Percentiles rank a stretch among this genome's conserved stretches.
Evolutionary conservation across 2,113 vertebrate genomes (phyloP).

Genomic region (Hiodon tergisus): DNA sequence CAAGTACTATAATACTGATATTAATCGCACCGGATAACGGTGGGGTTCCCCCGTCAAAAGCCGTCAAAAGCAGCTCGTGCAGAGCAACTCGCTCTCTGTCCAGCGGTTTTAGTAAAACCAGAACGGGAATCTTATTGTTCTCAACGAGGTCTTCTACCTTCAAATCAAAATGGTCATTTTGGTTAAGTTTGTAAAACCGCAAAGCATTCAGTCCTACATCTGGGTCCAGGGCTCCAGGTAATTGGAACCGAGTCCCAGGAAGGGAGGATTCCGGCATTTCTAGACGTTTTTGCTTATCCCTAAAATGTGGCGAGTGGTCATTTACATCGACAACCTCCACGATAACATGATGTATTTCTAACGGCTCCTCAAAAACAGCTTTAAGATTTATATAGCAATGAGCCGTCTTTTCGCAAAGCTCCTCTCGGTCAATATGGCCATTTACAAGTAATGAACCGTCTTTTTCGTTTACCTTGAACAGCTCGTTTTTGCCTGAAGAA

Average conservation of each 20-base stretch:
- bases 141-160: constrained; percentile 15
- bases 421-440: constrained; percentile 1
- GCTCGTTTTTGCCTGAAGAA: constrained; percentile 18
- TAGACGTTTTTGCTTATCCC: not conserved
- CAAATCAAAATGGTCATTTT: constrained; percentile 2
- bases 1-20: constrained; percentile 49
- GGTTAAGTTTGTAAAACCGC: not conserved
- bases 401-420: not conserved
- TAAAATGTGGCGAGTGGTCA: constrained; percentile 12
- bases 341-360: constrained; percentile 11
- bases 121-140: constrained; percentile 30
- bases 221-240: constrained; percentile 8
- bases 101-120: constrained; percentile 42
- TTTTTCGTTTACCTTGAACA: constrained; percentile 2
- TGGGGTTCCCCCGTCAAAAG: constrained; percentile 52
- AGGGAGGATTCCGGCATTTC: constrained; percentile 13
- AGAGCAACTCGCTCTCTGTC: constrained; percentile 45
- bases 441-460: constrained; percentile 6
- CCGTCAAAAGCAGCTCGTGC: constrained; percentile 48
- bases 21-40: constrained; percentile 44
- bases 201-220: constrained; percentile 11
- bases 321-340: constrained; percentile 6
- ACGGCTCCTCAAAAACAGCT: constrained; percentile 1
- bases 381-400: constrained; percentile 3
- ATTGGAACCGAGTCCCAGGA: constrained; percentile 2